Evolutionary conservation across 1,140 invertebrate genomes (phyloP).

Genomic region (Drosophila sucinea): DNA sequence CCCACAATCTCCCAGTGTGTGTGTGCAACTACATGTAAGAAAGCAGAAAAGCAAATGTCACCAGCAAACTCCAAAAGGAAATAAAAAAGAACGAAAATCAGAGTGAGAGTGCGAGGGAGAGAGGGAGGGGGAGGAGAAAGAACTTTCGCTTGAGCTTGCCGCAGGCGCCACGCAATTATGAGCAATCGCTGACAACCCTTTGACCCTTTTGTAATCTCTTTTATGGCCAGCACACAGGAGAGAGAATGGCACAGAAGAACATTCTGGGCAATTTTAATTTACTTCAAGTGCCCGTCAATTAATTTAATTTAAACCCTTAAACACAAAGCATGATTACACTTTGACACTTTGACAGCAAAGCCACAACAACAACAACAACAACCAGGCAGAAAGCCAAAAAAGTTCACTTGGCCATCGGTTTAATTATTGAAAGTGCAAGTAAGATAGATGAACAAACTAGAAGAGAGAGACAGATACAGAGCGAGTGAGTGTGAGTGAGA

Average conservation of each 20-base stretch:
- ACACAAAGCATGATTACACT: conserved; percentile 70
- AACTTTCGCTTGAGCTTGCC: conserved; percentile 43
- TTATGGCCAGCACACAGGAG: conserved; percentile 39
- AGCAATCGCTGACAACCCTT: conserved; percentile 72
- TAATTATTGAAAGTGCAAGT: conserved; percentile 11
- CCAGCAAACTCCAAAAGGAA: conserved; percentile 17
- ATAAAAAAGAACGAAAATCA: conserved; percentile 13
- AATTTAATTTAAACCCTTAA: conserved; percentile 76
- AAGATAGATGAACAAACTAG: conserved; percentile 18
- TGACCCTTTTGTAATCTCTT: conserved; percentile 79
- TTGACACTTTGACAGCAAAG: conserved; percentile 72
- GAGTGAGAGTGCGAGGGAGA: background rate
- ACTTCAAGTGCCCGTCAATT: conserved; percentile 78
- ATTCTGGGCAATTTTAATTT: conserved; percentile 67
- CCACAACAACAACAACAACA: background rate
- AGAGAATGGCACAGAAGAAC: conserved; percentile 19
- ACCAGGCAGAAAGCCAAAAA: background rate
- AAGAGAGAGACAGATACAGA: background rate
- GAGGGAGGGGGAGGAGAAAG: background rate
- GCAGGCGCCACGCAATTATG: conserved; percentile 71
- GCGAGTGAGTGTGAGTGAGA: no score
- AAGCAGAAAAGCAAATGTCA: conserved; percentile 35
- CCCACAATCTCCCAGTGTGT: conserved; percentile 11
- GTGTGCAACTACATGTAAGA: conserved; percentile 17
- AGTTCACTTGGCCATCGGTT: background rate